Conservation (phyloP, 1,140 invertebrate genomes). For the Potamilus streckersoni region DNA sequence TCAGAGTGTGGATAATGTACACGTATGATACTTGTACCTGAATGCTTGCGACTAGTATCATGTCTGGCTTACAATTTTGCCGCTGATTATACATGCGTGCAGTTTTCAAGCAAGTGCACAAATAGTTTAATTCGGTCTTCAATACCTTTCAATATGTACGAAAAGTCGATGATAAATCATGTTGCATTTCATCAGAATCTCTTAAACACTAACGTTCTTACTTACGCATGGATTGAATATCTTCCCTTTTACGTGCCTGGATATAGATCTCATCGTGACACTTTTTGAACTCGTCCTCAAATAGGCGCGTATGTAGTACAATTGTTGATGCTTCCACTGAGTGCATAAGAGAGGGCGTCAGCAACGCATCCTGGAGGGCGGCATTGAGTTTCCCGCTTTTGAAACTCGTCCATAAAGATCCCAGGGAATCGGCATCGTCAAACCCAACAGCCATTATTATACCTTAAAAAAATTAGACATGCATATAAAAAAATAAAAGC, state of each 20-base stretch:
- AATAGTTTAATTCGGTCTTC: no score
- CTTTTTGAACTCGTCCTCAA: slow-evolving; percentile 47
- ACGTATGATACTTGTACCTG: no score
- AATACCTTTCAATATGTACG: no score
- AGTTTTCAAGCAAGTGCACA: no score
- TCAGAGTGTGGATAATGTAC: no score
- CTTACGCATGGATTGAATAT: slow-evolving; percentile 33
- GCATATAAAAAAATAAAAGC: no score
- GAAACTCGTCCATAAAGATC: slow-evolving; percentile 31
- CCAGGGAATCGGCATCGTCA: slow-evolving; percentile 31
- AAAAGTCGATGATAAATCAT: no score
- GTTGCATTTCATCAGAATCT: no score
- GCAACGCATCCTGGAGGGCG: slow-evolving; percentile 40
- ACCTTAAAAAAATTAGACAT: slow-evolving; percentile 12
- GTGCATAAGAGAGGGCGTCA: slow-evolving; percentile 36
- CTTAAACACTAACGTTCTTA: no score
- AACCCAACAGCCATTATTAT: slow-evolving; percentile 41
- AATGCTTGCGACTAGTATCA: no score
- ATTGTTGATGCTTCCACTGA: slow-evolving; percentile 25
- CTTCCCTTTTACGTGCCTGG: neutral
- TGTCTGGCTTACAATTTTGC: no score
- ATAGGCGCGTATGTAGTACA: slow-evolving; percentile 40
- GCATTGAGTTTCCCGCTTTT: slow-evolving; percentile 26
- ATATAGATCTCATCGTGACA: slow-evolving; percentile 35
- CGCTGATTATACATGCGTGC: no score